These are phyloP conservation scores for Proisotoma minuta DNA, from an alignment of 2,888 invertebrate genomes.

Conservation along the genomic window DNA sequence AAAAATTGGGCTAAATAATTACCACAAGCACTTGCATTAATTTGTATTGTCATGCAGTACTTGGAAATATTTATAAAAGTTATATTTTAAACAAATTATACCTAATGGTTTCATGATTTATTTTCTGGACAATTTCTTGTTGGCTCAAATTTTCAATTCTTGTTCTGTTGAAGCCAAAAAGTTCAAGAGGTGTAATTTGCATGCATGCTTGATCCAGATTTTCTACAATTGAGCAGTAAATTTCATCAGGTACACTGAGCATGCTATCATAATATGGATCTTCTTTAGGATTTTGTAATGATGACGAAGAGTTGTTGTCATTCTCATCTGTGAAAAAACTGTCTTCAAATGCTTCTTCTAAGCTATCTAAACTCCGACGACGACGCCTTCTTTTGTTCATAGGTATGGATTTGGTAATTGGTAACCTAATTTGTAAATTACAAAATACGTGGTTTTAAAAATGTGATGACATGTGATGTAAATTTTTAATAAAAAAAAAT, in stretches of 20 bases:
- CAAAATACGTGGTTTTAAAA: slow-evolving; percentile 4
- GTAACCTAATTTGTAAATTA: slow-evolving; percentile 40
- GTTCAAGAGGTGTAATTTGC: slow-evolving; percentile 62
- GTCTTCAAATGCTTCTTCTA: slow-evolving; percentile 10
- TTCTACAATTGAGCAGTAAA: slow-evolving; percentile 64
- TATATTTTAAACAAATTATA: slow-evolving; percentile 41
- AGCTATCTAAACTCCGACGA: neutral
- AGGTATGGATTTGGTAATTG: slow-evolving; percentile 20
- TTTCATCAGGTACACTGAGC: slow-evolving; percentile 56
- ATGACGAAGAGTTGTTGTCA: neutral
- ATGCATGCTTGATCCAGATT: slow-evolving; percentile 61
- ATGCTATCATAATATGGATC: slow-evolving; percentile 55
- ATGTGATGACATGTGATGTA: too few relatives aligned
- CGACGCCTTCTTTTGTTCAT: neutral
- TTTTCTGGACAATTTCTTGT: slow-evolving; percentile 59
- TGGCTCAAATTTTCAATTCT: slow-evolving; percentile 57
- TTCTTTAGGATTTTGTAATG: neutral
- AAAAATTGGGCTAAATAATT: slow-evolving; percentile 61
- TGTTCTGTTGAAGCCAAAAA: slow-evolving; percentile 63
- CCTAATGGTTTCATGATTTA: slow-evolving; percentile 59
- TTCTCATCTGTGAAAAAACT: neutral
- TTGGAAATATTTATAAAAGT: neutral
- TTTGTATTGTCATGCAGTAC: too few relatives aligned
- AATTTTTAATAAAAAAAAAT: slow-evolving; percentile 3
- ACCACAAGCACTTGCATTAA: too few relatives aligned